Base-by-base conservation (phyloP, 2,888 invertebrate species). In the Steromphala cineraria region DNA sequence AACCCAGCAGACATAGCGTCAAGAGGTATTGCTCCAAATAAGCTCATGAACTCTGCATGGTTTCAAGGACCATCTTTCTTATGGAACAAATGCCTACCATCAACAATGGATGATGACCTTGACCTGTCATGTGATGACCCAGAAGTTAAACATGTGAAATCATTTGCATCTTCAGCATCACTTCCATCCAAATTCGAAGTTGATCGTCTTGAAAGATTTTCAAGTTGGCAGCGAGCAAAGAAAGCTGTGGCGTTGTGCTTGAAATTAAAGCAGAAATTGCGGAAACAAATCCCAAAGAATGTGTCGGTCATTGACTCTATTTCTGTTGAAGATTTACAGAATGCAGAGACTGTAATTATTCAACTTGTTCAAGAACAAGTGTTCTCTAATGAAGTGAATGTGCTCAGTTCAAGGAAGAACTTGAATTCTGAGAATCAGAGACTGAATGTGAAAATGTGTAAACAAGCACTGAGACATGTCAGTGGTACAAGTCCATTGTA, bases 401-500 rank as follows among this genome's bases (percentile, higher is more conserved):
- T 28, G 21, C 67, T 67, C 17, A 67, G 28, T 8, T 24, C 67
- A 19, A 31, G 21, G 67, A 36, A 15, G 31, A 17, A 5, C 5
- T 28, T 17, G 67, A 31, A 28, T 24, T 67, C 67, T 31, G 67
- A 67, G 0, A 36, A 7, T 36, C 36, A 36, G 36, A 62, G 79
- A 46, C 67, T 71, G 15, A 75, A 28, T 52, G 31, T 24, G 17
- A 21, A 67, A 67, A 28, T 24, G 24, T n/a, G 67, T 67, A 71
- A 71, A 28, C 21, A 36, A 24, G 36, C 2, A 28, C 3, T n/a
- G 53, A 62, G 15, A 17, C 36, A 36, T 36, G 36, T 36, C 36
- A 36, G 36, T 36, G 75, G 79, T 8, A 79, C 76, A 67, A 75
- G 78, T 15, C 19, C 78, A 13, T 36, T 85, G 17, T 77, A 28